Percentiles rank a stretch among this genome's conserved stretches.
These are phyloP conservation scores for Spizella passerina DNA, from an alignment of 2,797 vertebrate species.

Conservation along the genomic window DNA sequence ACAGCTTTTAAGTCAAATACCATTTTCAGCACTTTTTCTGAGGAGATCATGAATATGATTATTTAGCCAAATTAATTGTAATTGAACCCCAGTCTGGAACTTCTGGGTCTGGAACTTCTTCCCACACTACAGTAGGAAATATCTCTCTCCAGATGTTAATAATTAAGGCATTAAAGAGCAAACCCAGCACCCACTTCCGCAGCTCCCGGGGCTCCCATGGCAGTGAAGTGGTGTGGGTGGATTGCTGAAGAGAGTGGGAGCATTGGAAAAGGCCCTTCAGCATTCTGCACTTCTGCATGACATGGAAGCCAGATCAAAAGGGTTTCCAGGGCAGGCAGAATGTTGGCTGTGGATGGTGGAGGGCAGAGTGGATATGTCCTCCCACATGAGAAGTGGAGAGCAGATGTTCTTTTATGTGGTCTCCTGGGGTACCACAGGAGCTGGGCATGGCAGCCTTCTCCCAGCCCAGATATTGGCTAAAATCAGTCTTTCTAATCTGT, in stretches of 20 bases:
- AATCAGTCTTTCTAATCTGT: neutral
- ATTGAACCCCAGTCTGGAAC: constrained; percentile 2
- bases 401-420: neutral
- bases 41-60: neutral
- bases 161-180: constrained; percentile 56
- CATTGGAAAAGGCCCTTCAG: constrained; percentile 34
- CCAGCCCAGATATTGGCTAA: neutral
- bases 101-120: constrained; percentile 19
- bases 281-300: neutral
- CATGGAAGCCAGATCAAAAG: constrained; percentile 19
- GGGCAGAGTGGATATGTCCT: neutral
- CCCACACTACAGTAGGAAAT: neutral
- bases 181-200: constrained; percentile 26
- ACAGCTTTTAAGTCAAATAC: neutral
- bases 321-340: neutral
- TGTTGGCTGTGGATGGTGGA: neutral
- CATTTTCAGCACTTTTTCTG: neutral
- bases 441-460: neutral
- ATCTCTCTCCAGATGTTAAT: constrained; percentile 50
- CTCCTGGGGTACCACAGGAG: neutral
- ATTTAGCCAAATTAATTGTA: neutral
- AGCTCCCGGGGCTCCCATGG: neutral
- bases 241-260: no score
- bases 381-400: neutral
- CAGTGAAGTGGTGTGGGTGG: constrained; percentile 15